Percentiles rank a stretch among this genome's conserved stretches.
These are phyloP conservation scores for Grantiella picta DNA, from an alignment of 2,113 vertebrate genomes.

Conservation along the genomic window DNA sequence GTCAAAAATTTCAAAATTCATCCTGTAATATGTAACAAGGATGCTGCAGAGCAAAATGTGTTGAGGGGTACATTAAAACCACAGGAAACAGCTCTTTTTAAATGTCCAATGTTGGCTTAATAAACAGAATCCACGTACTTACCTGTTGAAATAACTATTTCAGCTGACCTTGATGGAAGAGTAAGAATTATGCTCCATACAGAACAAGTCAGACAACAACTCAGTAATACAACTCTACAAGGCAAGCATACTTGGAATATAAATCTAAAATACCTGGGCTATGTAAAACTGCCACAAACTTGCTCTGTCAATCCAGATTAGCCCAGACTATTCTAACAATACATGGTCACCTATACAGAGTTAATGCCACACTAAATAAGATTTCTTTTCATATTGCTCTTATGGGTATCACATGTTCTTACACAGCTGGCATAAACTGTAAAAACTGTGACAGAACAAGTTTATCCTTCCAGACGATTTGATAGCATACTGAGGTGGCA, in stretches of 20 bases:
- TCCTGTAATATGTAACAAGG: not conserved
- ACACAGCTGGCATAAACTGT: accelerated
- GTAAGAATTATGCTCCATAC: not conserved
- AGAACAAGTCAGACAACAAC: not conserved
- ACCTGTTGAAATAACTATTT: not conserved
- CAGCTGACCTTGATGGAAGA: not conserved
- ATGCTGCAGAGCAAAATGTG: not conserved
- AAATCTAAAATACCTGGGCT: not conserved
- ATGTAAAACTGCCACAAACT: not conserved
- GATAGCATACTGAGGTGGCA: not conserved
- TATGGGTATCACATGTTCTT: not conserved
- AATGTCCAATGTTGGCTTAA: not conserved
- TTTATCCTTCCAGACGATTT: not conserved
- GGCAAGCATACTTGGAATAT: not conserved
- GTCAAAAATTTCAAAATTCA: not conserved
- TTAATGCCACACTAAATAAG: not conserved
- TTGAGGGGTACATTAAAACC: not conserved
- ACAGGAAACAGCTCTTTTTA: not conserved
- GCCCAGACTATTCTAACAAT: not conserved
- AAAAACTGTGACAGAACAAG: not conserved
- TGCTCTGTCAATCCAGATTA: not conserved
- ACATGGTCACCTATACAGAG: not conserved
- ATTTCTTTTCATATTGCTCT: not conserved
- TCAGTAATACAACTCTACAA: not conserved
- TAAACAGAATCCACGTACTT: not conserved